Base-by-base conservation (phyloP, 2,888 invertebrate species). In the Tolmerus cingulatus region DNA sequence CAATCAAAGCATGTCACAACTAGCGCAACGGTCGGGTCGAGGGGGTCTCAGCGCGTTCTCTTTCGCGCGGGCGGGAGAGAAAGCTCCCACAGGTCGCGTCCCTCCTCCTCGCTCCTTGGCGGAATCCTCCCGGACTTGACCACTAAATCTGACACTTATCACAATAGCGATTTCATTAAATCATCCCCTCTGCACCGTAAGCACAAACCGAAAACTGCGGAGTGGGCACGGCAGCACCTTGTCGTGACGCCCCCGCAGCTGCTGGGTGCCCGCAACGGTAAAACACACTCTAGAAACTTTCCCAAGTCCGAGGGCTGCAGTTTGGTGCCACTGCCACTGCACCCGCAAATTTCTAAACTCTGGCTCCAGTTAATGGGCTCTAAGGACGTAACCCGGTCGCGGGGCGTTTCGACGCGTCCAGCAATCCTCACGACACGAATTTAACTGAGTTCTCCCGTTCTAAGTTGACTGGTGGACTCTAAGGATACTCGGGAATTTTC, bases 1-100 rank as follows among this genome's bases (percentile, higher is more conserved):
- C 57, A 81, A 81, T 81, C 81, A 81, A 81, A 81, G 55, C 81
- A 81, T 81, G 55, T 55, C 81, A 81, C 81, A 81, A 57, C 55
- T 81, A 55, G 34, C n/a, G 34, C 34, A 51, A 27, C n/a, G 16
- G 34, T 81, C 8, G 43, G 43, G 0, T 34, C 34, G 7, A 4
- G 34, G 40, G 12, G 0, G 12, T 30, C 55, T 55, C 34, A 1
- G 55, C 51, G 46, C 30, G 16, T 30, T 9, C 55, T 19, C 55
- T 81, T 81, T 8, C 0, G 14, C 8, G 2, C 14, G 37, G 37
- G 4, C 9, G 51, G 23, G 81, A 81, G 81, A 19, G 30, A 81
- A 81, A 81, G 81, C 81, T 81, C 55, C 51, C 43, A n/a, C 30
- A 23, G 55, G 55, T 46, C 27, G 43, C 14, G 30, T 34, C 27